Evolutionary conservation across 2,797 vertebrate species (phyloP).

Genomic region (Argya squamiceps): DNA sequence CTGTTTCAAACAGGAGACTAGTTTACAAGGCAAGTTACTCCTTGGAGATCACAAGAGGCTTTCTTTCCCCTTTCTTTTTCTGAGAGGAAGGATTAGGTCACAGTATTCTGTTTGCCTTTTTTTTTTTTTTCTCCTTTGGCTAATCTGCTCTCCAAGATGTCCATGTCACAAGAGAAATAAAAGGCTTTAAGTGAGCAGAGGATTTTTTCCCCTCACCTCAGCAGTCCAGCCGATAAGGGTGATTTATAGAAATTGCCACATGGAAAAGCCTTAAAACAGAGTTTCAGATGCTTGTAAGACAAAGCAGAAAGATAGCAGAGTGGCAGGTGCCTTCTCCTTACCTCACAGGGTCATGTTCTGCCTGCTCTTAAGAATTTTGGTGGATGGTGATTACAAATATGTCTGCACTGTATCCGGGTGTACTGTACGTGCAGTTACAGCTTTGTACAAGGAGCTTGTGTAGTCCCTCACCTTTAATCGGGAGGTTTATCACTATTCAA

Average conservation of each 20-base stretch:
- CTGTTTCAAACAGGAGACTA: constrained; percentile 62
- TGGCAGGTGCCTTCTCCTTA: background rate
- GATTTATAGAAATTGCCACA: constrained; percentile 28
- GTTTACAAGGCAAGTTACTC: constrained; percentile 72
- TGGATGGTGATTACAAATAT: background rate
- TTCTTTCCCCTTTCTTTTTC: constrained; percentile 67
- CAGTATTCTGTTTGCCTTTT: constrained; percentile 52
- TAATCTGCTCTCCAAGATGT: constrained; percentile 72
- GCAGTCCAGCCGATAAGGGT: background rate
- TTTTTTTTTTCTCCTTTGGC: constrained; percentile 71
- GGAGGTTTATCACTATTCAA: background rate
- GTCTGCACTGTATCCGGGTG: fast-evolving
- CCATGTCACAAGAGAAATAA: constrained; percentile 69
- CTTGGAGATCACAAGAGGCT: constrained; percentile 67
- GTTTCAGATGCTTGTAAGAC: constrained; percentile 52
- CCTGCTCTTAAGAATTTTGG: background rate
- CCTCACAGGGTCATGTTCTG: background rate
- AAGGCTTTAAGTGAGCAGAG: background rate
- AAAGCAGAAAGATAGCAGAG: constrained; percentile 23
- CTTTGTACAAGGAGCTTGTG: background rate
- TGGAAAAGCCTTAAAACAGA: constrained; percentile 35
- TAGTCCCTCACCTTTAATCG: background rate
- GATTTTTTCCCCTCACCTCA: constrained; percentile 47
- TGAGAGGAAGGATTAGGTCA: constrained; percentile 70
- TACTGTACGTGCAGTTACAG: background rate